phyloP scores from a whole-genome alignment of 1,140 invertebrate species.

The Drosophila quadrilineata region DNA sequence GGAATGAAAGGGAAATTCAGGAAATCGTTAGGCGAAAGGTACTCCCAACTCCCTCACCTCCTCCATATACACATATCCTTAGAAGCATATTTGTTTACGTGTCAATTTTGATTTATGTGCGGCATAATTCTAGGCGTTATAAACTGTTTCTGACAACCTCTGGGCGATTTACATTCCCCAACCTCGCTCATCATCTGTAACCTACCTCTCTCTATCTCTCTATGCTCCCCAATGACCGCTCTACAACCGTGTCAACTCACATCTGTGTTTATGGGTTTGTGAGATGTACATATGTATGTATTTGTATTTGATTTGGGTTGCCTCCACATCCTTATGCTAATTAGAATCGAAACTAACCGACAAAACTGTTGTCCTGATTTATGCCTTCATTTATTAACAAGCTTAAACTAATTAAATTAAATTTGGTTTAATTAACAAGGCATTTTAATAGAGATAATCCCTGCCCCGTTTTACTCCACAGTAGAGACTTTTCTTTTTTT shows the following conservation, averaged over 20 bases:
- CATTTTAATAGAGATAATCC: neutral
- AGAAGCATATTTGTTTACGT: conserved; percentile 52
- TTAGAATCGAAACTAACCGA: conserved; percentile 40
- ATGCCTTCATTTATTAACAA: conserved; percentile 15
- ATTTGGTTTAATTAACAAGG: conserved; percentile 19
- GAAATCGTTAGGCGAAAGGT: neutral
- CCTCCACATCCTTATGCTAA: conserved; percentile 46
- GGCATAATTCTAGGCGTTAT: conserved; percentile 73
- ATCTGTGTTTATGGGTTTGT: neutral
- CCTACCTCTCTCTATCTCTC: no score
- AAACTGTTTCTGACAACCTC: conserved; percentile 68
- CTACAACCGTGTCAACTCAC: conserved; percentile 14
- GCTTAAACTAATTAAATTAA: conserved; percentile 36
- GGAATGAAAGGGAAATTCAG: no score
- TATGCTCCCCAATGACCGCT: neutral
- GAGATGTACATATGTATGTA: conserved; percentile 26
- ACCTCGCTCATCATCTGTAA: neutral
- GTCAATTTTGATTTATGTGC: conserved; percentile 75
- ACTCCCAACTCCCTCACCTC: neutral
- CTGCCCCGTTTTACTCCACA: no score
- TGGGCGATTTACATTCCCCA: conserved; percentile 20
- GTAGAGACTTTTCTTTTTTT: no score
- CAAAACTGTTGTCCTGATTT: conserved; percentile 16
- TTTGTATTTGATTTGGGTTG: conserved; percentile 53
- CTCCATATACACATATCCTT: neutral